Base-by-base conservation (phyloP, 2,797 vertebrate species). In the Melanotaenia nigrans region DNA sequence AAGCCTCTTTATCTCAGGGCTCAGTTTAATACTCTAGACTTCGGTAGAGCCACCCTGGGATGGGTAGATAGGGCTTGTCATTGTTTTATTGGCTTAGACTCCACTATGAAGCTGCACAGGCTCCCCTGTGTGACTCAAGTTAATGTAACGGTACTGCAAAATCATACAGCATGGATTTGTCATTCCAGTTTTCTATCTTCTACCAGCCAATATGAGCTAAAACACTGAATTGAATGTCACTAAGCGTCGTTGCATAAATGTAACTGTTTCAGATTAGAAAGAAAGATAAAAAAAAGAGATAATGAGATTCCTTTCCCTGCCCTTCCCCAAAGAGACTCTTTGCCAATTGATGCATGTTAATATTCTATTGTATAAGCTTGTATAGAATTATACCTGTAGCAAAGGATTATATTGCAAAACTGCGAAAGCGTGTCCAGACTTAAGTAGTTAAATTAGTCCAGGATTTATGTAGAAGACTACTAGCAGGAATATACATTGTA, bases 51-150 rank as follows among this genome's bases (percentile, higher is more conserved):
- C 89, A 90, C 91, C 90, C 88, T 84, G 89, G 86, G 89, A 87
- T 85, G 87, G 89, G 87, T 84, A 91, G 91, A 92, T 93, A 89
- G 90, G 81, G 76, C 89, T 89, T 89, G 90, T 89, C 90, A 89
- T 91, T 91, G 90, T 91, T 92, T 91, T 86, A 90, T 85, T 65
- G 87, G 87, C 86, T 91, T 86, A 81, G 67, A 73, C 85, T 85
- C 77, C 74, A 83, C 82, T 62, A 83, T 79, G 74, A 63, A 81
- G 79, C 84, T 73, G 69, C 69, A 77, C 66, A 65, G 72, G 60
- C 85, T 87, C 88, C 85, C 87, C 84, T 75, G 86, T 78, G 82
- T 68, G 78, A 73, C 78, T 69, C 62, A 42, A 86, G 82, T 87
- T 84, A 76, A 78, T 80, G 85, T 78, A 84, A 81, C 68, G 42